Percentiles rank a stretch among this genome's conserved stretches.
Evolutionary conservation across 2,888 invertebrate genomes (phyloP).

Genomic region (Ypsolopha scabrella): DNA sequence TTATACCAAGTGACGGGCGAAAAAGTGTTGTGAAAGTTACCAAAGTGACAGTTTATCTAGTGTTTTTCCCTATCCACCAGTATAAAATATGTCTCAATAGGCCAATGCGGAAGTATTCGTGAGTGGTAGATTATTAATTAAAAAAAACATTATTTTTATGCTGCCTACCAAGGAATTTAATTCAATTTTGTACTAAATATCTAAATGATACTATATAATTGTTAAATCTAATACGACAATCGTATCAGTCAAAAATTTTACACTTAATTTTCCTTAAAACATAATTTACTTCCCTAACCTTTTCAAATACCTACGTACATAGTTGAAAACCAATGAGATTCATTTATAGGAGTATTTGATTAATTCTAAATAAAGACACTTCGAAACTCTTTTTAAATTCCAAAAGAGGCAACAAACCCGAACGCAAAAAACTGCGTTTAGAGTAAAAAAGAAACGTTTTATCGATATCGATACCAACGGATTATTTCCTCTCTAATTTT

Average conservation of each 20-base stretch:
- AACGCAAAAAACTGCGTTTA: neutral
- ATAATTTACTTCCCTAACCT: neutral
- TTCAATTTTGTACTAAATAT: conserved; percentile 59
- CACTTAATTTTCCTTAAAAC: neutral
- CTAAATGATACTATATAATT: conserved; percentile 55
- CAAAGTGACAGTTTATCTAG: no score
- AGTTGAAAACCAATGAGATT: neutral
- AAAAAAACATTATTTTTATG: conserved; percentile 13
- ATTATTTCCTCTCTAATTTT: neutral
- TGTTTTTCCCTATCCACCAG: no score
- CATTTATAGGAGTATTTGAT: neutral
- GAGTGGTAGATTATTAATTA: neutral
- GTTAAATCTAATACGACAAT: conserved; percentile 15
- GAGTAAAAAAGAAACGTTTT: neutral
- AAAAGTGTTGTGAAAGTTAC: no score
- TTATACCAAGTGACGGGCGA: no score
- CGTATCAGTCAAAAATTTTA: conserved; percentile 4
- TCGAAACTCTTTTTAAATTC: neutral
- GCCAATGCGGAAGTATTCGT: neutral
- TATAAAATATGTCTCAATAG: neutral
- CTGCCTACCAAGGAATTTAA: neutral
- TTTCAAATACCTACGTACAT: neutral
- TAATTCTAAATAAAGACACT: neutral
- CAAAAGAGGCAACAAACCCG: neutral
- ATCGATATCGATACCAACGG: conserved; percentile 1